A percentile compares a stretch with the other conserved stretches of the same genome.
Conservation (phyloP, 2,113 vertebrate species). For the Anguilla japonica region DNA sequence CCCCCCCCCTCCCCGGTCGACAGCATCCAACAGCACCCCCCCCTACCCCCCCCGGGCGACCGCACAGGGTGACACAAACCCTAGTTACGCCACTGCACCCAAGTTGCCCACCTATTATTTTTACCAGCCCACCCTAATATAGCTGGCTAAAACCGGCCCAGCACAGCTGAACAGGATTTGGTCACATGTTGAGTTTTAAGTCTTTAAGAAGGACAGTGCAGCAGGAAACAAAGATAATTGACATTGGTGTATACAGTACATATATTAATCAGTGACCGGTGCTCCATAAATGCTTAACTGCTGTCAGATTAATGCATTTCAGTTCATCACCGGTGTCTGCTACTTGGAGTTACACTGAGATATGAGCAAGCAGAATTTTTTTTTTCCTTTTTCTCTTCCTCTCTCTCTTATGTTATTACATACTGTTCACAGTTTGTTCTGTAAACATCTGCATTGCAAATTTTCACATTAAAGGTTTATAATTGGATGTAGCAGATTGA, state of each 20-base stretch:
- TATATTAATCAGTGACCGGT: neutral
- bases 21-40: no score
- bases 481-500: slow-evolving; percentile 12
- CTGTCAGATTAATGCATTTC: neutral
- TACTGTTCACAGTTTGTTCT: slow-evolving; percentile 43
- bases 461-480: slow-evolving; percentile 24
- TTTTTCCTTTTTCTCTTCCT: slow-evolving; percentile 1
- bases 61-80: no score
- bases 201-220: neutral
- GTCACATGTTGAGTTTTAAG: neutral
- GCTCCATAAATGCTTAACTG: neutral
- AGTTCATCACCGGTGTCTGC: slow-evolving; percentile 3
- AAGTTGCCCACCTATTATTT: no score
- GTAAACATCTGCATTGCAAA: slow-evolving; percentile 7
- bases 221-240: neutral
- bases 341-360: slow-evolving; percentile 1
- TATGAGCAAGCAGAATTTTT: slow-evolving; percentile 7
- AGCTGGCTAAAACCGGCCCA: no score
- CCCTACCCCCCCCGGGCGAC: no score
- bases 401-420: slow-evolving; percentile 47
- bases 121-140: no score
- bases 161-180: neutral
- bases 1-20: no score
- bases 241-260: neutral
- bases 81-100: no score